Percentiles rank a stretch among this genome's conserved stretches.
Evolutionary conservation across 2,113 vertebrate genomes (phyloP).

Genomic region (Aegypius monachus): DNA sequence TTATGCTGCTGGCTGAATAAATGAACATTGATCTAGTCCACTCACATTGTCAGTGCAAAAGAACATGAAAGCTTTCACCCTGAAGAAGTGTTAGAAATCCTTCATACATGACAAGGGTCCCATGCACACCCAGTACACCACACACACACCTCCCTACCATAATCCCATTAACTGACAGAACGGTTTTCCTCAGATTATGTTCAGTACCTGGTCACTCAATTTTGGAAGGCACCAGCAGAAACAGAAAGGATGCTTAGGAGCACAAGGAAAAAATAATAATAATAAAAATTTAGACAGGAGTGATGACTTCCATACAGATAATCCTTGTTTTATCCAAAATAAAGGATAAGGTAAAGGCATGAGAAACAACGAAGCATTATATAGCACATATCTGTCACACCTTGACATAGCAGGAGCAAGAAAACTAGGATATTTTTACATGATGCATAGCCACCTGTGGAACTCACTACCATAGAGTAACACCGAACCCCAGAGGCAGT

Average conservation of each 20-base stretch:
- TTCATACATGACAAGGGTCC: not conserved
- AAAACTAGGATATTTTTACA: not conserved
- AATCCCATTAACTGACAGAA: not conserved
- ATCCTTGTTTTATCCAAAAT: not conserved
- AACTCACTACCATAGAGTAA: not conserved
- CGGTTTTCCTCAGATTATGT: not conserved
- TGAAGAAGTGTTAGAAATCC: not conserved
- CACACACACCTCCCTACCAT: not conserved
- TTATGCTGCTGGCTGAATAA: not conserved
- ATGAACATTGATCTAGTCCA: not conserved
- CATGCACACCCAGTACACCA: not conserved
- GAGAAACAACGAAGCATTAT: not conserved
- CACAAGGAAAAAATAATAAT: not conserved
- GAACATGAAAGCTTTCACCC: not conserved
- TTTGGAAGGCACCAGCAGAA: not conserved
- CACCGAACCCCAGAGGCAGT: not conserved
- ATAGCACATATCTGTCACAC: not conserved
- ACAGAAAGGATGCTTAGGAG: not conserved
- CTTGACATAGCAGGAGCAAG: not conserved
- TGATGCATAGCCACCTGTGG: not conserved
- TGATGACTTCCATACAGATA: not conserved
- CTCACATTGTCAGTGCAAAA: not conserved
- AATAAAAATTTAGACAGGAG: not conserved
- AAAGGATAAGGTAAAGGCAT: not conserved
- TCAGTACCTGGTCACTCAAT: not conserved